These are phyloP conservation scores for Lordiphosa mommai DNA, from an alignment of 1,140 invertebrate genomes.

Conservation along the genomic window DNA sequence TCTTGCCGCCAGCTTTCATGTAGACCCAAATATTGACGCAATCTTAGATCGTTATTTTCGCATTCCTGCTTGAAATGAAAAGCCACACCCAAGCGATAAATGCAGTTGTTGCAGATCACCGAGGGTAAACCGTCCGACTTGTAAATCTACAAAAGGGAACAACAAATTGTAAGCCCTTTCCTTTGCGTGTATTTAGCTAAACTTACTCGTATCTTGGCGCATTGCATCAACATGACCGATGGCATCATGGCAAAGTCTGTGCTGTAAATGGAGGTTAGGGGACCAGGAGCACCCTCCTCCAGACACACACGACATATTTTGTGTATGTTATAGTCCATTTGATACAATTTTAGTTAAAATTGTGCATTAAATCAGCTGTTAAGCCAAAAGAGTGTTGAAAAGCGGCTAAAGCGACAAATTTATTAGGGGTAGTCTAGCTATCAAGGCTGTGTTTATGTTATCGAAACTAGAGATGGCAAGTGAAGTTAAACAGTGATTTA, in stretches of 20 bases:
- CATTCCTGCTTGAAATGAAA: conserved; percentile 86
- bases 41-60: conserved; percentile 83
- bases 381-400: no score
- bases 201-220: conserved; percentile 83
- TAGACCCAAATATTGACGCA: conserved; percentile 83
- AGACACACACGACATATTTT: conserved; percentile 84
- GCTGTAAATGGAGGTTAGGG: conserved; percentile 82
- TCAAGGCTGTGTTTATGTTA: no score
- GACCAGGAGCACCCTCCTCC: conserved; percentile 81
- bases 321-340: conserved; percentile 75
- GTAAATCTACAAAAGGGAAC: conserved; percentile 80
- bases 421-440: no score
- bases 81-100: conserved; percentile 83
- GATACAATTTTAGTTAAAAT: not conserved
- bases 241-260: conserved; percentile 84
- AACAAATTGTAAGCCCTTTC: not conserved
- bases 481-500: not conserved
- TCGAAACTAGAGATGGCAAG: no score
- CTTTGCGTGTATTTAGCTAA: not conserved
- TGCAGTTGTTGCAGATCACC: conserved; percentile 84
- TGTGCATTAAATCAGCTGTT: conserved; percentile 2
- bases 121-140: conserved; percentile 84
- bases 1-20: conserved; percentile 65
- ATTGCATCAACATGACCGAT: conserved; percentile 84
- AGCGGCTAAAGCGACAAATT: no score